Evolutionary conservation across 2,113 vertebrate species (phyloP), one percentile per base, ranked within the genome.

Genomic region (Vidua macroura): DNA sequence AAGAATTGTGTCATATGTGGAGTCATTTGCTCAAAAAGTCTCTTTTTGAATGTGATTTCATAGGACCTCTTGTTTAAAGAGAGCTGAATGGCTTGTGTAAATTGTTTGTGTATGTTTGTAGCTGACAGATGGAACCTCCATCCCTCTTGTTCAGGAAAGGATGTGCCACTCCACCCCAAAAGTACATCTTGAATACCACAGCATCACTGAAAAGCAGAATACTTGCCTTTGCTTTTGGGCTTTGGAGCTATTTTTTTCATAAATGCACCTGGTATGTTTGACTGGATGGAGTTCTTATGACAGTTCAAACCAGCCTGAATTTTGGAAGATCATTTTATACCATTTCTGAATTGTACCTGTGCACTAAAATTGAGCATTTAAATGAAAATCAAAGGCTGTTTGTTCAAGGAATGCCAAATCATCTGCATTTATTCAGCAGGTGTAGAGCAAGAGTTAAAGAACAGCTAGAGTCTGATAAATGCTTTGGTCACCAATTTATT

Each of bases 111-210:
- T 24, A 51, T 22, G 6, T 41, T 46, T 31, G 41, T 55, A 76
- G 44, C 18, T 62, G 33, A 15, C 4, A 13, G 49, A 17, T 5
- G 16, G 33, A 58, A 22, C 5, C 43, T 39, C 19, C 7, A 6
- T n/a, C 17, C 16, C 15, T 48, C 72, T 72, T 72, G 28, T 33
- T 33, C 23, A 23, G 37, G 33, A 62, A 10, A 33, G 16, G 28
- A 25, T 44, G 4, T 20, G 9, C 11, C n/a, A 9, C 23, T 73
- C 35, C 21, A 31, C 22, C 12, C 48, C 48, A 72, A 28, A n/a
- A 17, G 18, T 41, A 19, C 20, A 7, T 28, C 20, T 37, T 5
- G 9, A 33, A 9, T 24, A n/a, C 24, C 41, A 28, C 3, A 0
- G 0, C 3, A 6, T 23, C 22, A 15, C 27, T 2, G 2, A n/a